Evolutionary conservation across 2,888 invertebrate genomes (phyloP).

Genomic region (Cerastoderma edule): DNA sequence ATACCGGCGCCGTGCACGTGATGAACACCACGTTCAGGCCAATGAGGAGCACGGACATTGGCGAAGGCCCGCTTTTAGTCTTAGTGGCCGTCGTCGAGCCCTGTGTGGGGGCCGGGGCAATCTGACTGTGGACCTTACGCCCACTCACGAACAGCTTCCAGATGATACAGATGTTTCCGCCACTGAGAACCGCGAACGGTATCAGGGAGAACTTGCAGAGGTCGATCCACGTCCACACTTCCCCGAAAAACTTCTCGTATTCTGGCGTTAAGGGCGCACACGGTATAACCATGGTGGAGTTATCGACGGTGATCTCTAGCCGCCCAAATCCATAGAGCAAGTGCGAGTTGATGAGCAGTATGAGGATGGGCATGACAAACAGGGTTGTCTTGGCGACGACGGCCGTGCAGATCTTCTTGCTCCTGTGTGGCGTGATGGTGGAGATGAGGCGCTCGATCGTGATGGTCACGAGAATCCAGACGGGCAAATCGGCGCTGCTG

Average conservation of each 20-base stretch:
- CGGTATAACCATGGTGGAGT: conserved; percentile 28
- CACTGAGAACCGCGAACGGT: conserved; percentile 67
- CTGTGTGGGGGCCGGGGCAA: conserved; percentile 11
- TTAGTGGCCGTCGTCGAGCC: not conserved
- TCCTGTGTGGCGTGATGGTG: conserved; percentile 67
- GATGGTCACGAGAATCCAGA: conserved; percentile 74
- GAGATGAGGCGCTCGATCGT: conserved; percentile 73
- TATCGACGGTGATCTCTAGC: conserved; percentile 16
- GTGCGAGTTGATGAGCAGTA: conserved; percentile 65
- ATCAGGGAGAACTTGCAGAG: conserved; percentile 67
- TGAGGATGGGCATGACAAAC: conserved; percentile 34
- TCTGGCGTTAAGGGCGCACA: conserved; percentile 45
- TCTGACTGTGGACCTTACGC: conserved; percentile 26
- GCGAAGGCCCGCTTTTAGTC: conserved; percentile 46
- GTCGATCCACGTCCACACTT: conserved; percentile 74
- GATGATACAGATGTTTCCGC: conserved; percentile 71
- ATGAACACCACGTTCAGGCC: conserved; percentile 66
- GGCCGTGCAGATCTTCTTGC: conserved; percentile 63
- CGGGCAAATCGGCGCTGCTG: conserved; percentile 68
- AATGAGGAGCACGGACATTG: conserved; percentile 66
- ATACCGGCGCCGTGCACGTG: conserved; percentile 64
- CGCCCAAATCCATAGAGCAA: conserved; percentile 63
- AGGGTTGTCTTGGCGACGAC: conserved; percentile 48
- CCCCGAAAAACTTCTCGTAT: conserved; percentile 53
- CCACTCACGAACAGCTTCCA: conserved; percentile 46